phyloP scores from a whole-genome alignment of 2,888 invertebrate genomes.

The Melitaea athalia region DNA sequence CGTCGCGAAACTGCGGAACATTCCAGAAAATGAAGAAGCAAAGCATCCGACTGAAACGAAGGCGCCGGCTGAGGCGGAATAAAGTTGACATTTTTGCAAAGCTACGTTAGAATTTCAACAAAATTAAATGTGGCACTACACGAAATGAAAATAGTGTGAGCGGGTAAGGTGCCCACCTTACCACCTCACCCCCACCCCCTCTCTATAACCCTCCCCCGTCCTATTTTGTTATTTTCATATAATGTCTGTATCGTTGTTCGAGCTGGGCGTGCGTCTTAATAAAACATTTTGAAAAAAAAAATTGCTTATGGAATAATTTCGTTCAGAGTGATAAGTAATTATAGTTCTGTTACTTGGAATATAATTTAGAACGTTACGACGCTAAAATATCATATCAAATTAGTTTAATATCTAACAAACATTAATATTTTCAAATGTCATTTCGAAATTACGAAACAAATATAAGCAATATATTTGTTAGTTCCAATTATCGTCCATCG shows the following conservation, averaged over 20 bases:
- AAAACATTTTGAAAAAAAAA: not conserved
- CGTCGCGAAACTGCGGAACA: constrained; percentile 76
- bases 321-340: not conserved
- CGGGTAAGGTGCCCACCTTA: constrained; percentile 36
- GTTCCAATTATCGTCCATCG: not conserved
- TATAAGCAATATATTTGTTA: not conserved
- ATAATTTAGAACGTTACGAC: no score
- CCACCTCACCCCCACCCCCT: constrained; percentile 20
- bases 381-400: no score
- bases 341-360: no score
- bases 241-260: constrained; percentile 12
- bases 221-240: constrained; percentile 60
- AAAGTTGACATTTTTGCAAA: constrained; percentile 83
- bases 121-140: constrained; percentile 82
- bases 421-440: not conserved
- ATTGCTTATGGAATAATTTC: not conserved
- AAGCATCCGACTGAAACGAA: constrained; percentile 75
- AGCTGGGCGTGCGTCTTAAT: not conserved
- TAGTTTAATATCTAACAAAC: not conserved
- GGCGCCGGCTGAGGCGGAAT: constrained; percentile 77
- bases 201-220: constrained; percentile 38
- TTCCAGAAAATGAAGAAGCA: constrained; percentile 79
- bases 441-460: not conserved
- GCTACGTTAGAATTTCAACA: constrained; percentile 81
- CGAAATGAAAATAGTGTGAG: constrained; percentile 78